Conservation (phyloP, 2,797 vertebrate species). For the Gouania willdenowi region DNA sequence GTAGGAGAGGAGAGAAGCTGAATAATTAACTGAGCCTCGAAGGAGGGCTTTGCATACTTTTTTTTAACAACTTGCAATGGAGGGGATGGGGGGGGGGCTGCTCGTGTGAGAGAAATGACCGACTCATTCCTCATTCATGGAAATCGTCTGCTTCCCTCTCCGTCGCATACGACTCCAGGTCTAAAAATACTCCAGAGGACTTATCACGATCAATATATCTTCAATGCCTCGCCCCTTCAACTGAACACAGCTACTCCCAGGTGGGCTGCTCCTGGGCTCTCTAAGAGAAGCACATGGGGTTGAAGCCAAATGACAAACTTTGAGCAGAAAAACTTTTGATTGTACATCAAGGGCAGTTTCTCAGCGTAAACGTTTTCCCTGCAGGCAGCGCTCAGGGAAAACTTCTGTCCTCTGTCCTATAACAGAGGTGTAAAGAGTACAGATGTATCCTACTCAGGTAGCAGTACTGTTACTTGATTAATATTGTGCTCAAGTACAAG, state of each 20-base stretch:
- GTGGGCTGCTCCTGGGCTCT: slow-evolving; percentile 15
- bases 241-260: slow-evolving; percentile 26
- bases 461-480: too few species aligned
- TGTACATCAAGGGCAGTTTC: too few species aligned
- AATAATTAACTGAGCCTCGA: slow-evolving; percentile 52
- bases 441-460: too few species aligned
- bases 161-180: slow-evolving; percentile 50
- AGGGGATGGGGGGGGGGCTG: slow-evolving; percentile 7
- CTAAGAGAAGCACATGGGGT: not conserved
- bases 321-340: too few species aligned
- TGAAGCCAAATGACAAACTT: too few species aligned
- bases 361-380: too few species aligned
- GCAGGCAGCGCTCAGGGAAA: too few species aligned
- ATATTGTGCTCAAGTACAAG: too few species aligned
- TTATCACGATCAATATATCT: slow-evolving; percentile 70
- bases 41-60: slow-evolving; percentile 51
- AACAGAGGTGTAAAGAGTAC: too few species aligned
- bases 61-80: slow-evolving; percentile 2
- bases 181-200: slow-evolving; percentile 76
- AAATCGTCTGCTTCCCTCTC: slow-evolving; percentile 57
- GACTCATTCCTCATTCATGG: slow-evolving; percentile 69
- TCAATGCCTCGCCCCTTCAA: not conserved
- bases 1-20: too few species aligned
- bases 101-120: slow-evolving; percentile 21
- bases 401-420: too few species aligned